Evolutionary conservation across 1,140 invertebrate species (phyloP), one percentile per base, ranked within the genome.

Genomic region (Drosophila dunni): DNA sequence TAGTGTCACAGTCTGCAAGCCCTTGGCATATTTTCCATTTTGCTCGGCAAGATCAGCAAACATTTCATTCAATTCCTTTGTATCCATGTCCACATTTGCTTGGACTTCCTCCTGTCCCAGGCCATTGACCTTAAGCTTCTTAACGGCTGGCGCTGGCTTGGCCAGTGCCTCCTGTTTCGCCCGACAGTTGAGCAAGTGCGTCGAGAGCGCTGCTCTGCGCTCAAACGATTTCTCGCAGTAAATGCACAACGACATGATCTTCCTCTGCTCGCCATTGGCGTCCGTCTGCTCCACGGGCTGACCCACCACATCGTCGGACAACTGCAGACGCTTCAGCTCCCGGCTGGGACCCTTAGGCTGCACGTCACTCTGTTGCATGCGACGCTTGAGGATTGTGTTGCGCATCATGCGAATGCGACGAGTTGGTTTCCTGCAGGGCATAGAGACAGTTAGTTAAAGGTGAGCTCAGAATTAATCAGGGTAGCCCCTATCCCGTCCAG

Each of bases 181-280:
- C 3, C 77, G 93, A 79, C 94, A 94, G n/a, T 93, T 94, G 80
- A 95, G 93, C 20, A 94, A 93, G 91, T 96, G 95, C 11, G 95
- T 94, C 7, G 94, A 93, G 11, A 96, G 92, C 5, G 95, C 95
- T 10, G 94, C 95, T 61, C 94, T 94, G 2, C 95, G 93, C 78
- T 96, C 95, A 84, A 96, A 96, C 17, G 93, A 93, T 67, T 95
- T 94, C 0, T 94, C 94, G 91, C 95, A 96, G 38, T 94, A 94
- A n/a, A 93, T 94, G 85, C 95, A 96, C 15, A 82, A 48, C 1
- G 90, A 91, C 75, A 91, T 82, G 1, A 85, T 79, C 70, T 91
- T 91, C 7, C 79, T 71, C 20, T 73, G 75, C 56, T 91, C 84
- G 0, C 75, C 71, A 17, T 71, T 61, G 7, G 61, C 42, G 42